A percentile compares a stretch with the other conserved stretches of the same genome.
These are phyloP conservation scores for Sorex araneus DNA, from an alignment of 2,113 vertebrate species.

Conservation along the genomic window DNA sequence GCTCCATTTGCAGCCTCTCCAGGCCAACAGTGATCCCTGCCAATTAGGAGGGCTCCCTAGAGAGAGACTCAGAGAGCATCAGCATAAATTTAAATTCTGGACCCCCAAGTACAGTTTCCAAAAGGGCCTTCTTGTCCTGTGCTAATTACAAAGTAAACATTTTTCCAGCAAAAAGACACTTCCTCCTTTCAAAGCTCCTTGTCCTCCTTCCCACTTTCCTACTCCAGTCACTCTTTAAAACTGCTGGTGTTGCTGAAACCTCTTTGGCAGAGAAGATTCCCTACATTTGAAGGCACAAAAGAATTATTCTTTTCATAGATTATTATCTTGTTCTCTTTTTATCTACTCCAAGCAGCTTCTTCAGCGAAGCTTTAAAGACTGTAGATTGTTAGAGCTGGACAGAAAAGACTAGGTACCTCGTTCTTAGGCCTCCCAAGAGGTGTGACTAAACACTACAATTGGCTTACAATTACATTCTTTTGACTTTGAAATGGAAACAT, in stretches of 20 bases:
- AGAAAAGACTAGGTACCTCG: neutral
- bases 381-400: neutral
- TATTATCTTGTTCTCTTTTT: conserved; percentile 55
- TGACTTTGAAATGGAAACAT: conserved; percentile 43
- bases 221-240: conserved; percentile 52
- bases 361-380: neutral
- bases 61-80: conserved; percentile 75
- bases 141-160: conserved; percentile 83
- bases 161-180: conserved; percentile 78
- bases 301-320: conserved; percentile 72
- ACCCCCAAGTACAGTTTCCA: conserved; percentile 78
- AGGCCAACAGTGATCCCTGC: conserved; percentile 77
- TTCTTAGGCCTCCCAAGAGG: conserved; percentile 7
- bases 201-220: conserved; percentile 36
- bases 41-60: conserved; percentile 80
- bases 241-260: conserved; percentile 63
- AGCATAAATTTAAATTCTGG: conserved; percentile 84
- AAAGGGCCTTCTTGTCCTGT: conserved; percentile 74
- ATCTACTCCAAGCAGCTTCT: conserved; percentile 47
- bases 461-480: conserved; percentile 1
- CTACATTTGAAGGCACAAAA: conserved; percentile 58
- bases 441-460: neutral
- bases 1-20: conserved; percentile 65
- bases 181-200: conserved; percentile 66
- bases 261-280: conserved; percentile 58